These are phyloP conservation scores for Callyntrura guangdongensis DNA, from an alignment of 2,888 invertebrate genomes.

Conservation along the genomic window DNA sequence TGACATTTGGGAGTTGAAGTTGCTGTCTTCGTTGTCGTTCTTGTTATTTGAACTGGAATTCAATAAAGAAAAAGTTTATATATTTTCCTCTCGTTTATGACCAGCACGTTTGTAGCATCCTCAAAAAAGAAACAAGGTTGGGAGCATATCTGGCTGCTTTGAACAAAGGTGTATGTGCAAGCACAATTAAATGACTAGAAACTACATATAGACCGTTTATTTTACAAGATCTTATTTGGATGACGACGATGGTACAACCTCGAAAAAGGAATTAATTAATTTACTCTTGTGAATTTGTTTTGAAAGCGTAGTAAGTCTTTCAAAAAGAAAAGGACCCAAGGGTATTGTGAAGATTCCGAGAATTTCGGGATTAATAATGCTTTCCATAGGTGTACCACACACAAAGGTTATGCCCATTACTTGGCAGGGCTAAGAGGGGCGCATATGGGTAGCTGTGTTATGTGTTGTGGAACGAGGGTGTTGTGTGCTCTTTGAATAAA, in stretches of 20 bases:
- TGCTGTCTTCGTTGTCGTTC: background rate
- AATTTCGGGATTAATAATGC: conserved; percentile 49
- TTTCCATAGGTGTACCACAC: background rate
- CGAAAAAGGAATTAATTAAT: conserved; percentile 57
- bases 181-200: background rate
- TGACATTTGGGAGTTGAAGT: conserved; percentile 65
- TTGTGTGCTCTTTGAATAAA: background rate
- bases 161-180: background rate
- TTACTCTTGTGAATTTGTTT: conserved; percentile 50
- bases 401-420: background rate
- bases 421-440: background rate
- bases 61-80: conserved; percentile 29
- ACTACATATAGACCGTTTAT: background rate
- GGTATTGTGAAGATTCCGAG: conserved; percentile 2
- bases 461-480: background rate
- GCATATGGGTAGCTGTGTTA: background rate
- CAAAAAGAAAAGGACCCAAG: background rate
- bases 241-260: background rate
- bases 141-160: background rate
- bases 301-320: conserved; percentile 9
- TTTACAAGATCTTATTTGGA: background rate
- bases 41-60: background rate
- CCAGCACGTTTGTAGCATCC: background rate
- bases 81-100: background rate
- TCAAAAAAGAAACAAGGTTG: background rate